Evolutionary conservation across 2,888 invertebrate species (phyloP), one percentile per base, ranked within the genome.

Genomic region (Tetrapedia diversipes): DNA sequence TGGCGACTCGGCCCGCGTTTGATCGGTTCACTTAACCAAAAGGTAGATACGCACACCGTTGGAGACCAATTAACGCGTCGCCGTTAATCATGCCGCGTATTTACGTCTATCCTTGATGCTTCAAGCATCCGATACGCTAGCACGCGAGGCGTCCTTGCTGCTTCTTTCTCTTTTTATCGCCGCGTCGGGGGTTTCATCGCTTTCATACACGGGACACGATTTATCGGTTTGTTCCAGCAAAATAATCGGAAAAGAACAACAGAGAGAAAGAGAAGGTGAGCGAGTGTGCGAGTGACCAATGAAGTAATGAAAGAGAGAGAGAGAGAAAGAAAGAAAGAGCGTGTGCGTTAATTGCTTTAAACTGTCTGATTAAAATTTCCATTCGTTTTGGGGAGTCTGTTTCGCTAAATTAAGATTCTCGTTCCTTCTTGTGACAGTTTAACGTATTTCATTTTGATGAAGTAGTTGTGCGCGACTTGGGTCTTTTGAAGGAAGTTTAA

Each of bases 31-130:
- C 60, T 76, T 69, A 56, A 63, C 66, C 75, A 69, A 77, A 77
- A 69, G 69, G 64, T 69, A 65, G 66, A 77, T 71, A 65, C 64
- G 60, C 66, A 66, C 78, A 41, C 72, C 43, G 78, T 71, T 67
- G 78, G 78, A 78, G 78, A 79, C 66, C 79, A 79, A 79, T 79
- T 79, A 79, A 70, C 66, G 69, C 51, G 59, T 63, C 47, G 75
- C 49, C 75, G 75, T 79, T 79, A 70, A 79, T 79, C 79, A 66
- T 70, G 37, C 39, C 47, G 37, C 43, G 63, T 75, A 70, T 79
- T 79, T 79, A 75, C 60, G 72, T 66, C 72, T 71, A 66, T 64
- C 59, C 63, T 77, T 71, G 78, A 72, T 57, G 66, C 64, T 64
- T 63, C 72, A 47, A 59, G 45, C 34, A 43, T 54, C 47, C 37